phyloP scores from a whole-genome alignment of 2,888 invertebrate species.

The Blastobasis adustella region DNA sequence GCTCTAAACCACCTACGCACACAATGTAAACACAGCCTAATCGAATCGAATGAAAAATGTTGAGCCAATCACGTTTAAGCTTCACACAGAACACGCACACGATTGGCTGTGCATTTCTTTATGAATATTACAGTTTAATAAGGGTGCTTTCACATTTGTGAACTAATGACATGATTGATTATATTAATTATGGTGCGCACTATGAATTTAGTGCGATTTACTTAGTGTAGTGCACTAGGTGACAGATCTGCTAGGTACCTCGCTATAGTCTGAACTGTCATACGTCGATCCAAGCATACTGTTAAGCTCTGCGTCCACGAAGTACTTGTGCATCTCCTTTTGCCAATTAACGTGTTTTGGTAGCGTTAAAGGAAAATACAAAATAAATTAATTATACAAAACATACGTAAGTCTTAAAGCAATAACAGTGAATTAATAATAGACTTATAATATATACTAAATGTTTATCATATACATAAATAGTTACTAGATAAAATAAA shows the following conservation, averaged over 20 bases:
- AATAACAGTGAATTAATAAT: not conserved
- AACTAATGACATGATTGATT: constrained; percentile 8
- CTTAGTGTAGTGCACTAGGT: constrained; percentile 11
- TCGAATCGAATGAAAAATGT: constrained; percentile 1
- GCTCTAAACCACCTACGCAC: constrained; percentile 11
- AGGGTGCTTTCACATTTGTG: constrained; percentile 14
- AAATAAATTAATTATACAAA: constrained; percentile 45
- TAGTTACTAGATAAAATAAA: too few species aligned
- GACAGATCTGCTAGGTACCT: constrained; percentile 46
- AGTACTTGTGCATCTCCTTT: constrained; percentile 87
- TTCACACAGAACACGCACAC: not conserved
- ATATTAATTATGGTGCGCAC: constrained; percentile 16
- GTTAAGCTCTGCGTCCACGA: constrained; percentile 87
- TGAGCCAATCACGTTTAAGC: constrained; percentile 7
- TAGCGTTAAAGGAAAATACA: constrained; percentile 68
- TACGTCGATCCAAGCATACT: constrained; percentile 80
- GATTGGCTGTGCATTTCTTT: constrained; percentile 9
- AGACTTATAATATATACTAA: too few species aligned
- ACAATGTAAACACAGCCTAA: constrained; percentile 14
- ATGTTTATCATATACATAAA: too few species aligned
- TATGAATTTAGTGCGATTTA: constrained; percentile 4
- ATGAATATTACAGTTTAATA: not conserved
- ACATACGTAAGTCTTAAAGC: constrained; percentile 16
- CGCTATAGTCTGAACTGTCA: constrained; percentile 70
- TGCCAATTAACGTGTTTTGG: constrained; percentile 69